Base-by-base conservation (phyloP, 2,797 vertebrate species). In the Sebastes oblongus region DNA sequence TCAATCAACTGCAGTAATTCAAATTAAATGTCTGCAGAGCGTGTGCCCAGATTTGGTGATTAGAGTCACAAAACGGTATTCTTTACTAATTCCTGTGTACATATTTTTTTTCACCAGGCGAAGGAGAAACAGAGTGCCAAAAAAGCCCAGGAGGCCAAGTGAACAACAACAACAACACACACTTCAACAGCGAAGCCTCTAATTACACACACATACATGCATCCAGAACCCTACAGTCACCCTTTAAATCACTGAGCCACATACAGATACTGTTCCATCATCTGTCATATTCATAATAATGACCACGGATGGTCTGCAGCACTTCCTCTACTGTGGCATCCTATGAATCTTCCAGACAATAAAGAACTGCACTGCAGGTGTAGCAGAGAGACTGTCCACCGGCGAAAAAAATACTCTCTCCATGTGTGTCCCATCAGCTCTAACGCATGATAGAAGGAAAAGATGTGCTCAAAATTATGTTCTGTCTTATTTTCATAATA, bases 121-220 rank as follows among this genome's bases (percentile, higher is more conserved):
- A 99, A 99, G 94, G 98, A 98, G 95, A 99, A 99, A 93, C 98
- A 99, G 94, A 97, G 96, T 80, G 96, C 97, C 93, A 98, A 98
- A 96, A 98, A 98, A 95, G 96, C 95, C 84, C 98, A 98, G 94
- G 98, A 99, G 92, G 97, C 97, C 88, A 99, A 99, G 93, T 98
- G 93, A 97, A 96, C 91, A 86, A 89, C 66, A 85, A 81, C 72
- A 62, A 34, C 52, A 52, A 34, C 60, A 66, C 39, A 16, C 18
- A 61, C 39, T 60, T 66, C 59, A 66, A 12, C 66, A 78, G 72
- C 82, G 75, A 72, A 76, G 59, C 65, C 58, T 80, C 29, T 39
- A 65, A 85, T 60, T 10, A 50, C 46, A 50, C 46, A 50, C 46
- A 50, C 46, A 20, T 18, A 50, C 18, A 54, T 22, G 42, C 76